Conservation (phyloP, 2,797 vertebrate genomes). For the Lithobates pipiens region DNA sequence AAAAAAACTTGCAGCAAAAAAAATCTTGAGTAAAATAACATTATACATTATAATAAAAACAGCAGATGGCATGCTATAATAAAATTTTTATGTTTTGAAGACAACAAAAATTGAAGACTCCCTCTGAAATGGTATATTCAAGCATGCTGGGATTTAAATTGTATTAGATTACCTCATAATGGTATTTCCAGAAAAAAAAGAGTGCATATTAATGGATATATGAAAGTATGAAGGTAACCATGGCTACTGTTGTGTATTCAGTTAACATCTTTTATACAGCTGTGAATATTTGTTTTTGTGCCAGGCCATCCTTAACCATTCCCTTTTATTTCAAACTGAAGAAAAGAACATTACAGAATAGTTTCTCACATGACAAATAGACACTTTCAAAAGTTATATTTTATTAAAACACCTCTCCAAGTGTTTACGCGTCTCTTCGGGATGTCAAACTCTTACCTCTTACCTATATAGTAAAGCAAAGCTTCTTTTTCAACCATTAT, state of each 20-base stretch:
- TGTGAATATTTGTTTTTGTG: constrained; percentile 73
- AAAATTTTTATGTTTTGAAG: constrained; percentile 45
- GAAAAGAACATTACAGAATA: constrained; percentile 46
- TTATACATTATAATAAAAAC: background rate
- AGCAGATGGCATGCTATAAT: constrained; percentile 16
- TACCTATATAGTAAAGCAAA: too few species aligned
- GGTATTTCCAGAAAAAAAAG: constrained; percentile 75
- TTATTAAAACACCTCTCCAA: background rate
- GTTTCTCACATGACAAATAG: constrained; percentile 59
- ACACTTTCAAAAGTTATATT: constrained; percentile 7
- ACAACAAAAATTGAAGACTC: constrained; percentile 58
- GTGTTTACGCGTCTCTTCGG: too few species aligned
- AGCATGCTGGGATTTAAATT: constrained; percentile 61
- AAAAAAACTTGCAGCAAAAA: too few species aligned
- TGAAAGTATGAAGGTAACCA: constrained; percentile 80
- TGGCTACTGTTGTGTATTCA: constrained; percentile 77
- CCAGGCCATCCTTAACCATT: constrained; percentile 67
- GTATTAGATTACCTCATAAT: constrained; percentile 74
- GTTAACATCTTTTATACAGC: constrained; percentile 76
- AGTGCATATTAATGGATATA: constrained; percentile 75
- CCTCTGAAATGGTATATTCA: constrained; percentile 62
- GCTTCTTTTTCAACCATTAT: too few species aligned
- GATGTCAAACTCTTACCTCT: too few species aligned
- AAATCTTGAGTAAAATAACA: background rate
- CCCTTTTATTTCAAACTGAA: constrained; percentile 49